Conservation (phyloP, 2,888 invertebrate genomes). For the Poecilobothrus nobilitatus region DNA sequence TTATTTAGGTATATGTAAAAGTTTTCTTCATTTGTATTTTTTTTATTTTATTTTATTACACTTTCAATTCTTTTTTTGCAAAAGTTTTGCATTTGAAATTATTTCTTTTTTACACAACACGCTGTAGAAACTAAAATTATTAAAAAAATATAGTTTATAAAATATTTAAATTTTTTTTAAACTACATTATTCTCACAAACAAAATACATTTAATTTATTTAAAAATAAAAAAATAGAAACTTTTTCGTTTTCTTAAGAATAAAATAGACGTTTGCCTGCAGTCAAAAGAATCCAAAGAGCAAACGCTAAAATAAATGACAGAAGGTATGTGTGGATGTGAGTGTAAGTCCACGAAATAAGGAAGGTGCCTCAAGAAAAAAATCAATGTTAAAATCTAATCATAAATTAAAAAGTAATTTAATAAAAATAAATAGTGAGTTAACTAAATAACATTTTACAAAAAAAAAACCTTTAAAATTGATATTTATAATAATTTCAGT, state of each 20-base stretch:
- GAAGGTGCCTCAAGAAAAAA: not conserved
- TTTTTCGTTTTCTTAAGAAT: not conserved
- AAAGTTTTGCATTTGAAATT: no score
- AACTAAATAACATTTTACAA: no score
- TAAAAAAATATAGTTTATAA: not conserved
- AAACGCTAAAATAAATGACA: not conserved
- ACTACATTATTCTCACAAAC: no score
- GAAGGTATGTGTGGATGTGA: not conserved
- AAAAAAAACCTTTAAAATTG: not conserved
- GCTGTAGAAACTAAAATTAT: no score
- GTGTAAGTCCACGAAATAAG: no score
- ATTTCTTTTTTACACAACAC: no score
- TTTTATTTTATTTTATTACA: no score
- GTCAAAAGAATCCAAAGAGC: not conserved
- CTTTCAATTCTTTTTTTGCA: no score
- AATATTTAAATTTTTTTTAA: not conserved
- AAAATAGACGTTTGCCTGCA: not conserved
- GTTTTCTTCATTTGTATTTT: no score
- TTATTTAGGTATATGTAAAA: no score
- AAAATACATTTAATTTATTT: not conserved
- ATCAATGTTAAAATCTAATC: not conserved
- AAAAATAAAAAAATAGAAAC: not conserved
- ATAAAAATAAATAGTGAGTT: no score
- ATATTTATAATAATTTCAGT: not conserved
- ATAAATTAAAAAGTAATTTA: no score